phyloP scores from a whole-genome alignment of 1,140 invertebrate genomes.

The Panagrolaimus sp. region DNA sequence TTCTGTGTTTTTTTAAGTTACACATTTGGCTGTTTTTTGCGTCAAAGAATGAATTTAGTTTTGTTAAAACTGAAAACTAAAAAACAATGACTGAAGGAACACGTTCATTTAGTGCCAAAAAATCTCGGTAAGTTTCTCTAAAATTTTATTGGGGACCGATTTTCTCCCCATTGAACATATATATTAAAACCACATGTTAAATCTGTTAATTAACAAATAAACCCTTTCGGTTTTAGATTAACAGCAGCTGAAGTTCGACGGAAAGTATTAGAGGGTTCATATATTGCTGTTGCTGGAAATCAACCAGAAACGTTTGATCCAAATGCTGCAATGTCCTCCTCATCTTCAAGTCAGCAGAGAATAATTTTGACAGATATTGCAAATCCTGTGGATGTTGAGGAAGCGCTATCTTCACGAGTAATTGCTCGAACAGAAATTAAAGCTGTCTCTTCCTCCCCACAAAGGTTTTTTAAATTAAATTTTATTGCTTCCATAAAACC shows the following conservation, averaged over 20 bases:
- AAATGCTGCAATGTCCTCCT: not conserved
- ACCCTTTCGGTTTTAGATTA: not conserved
- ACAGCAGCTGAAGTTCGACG: constrained; percentile 19
- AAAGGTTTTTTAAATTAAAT: constrained; percentile 7
- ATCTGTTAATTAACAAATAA: too few relatives aligned
- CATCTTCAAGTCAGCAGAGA: not conserved
- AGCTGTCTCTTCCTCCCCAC: constrained; percentile 15
- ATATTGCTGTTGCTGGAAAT: constrained; percentile 16
- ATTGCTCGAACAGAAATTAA: constrained; percentile 41
- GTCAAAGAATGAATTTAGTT: too few relatives aligned
- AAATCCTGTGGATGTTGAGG: constrained; percentile 47
- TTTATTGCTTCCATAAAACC: not conserved
- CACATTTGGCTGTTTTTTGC: too few relatives aligned
- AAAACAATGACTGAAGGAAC: too few relatives aligned
- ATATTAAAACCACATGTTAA: too few relatives aligned
- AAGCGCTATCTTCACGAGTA: constrained; percentile 38
- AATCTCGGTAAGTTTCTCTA: too few relatives aligned
- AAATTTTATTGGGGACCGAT: too few relatives aligned
- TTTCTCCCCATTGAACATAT: too few relatives aligned
- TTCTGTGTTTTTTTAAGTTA: too few relatives aligned
- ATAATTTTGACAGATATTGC: constrained; percentile 27
- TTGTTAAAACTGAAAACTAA: too few relatives aligned
- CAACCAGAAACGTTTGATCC: not conserved
- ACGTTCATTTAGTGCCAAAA: too few relatives aligned
- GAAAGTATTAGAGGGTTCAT: constrained; percentile 17